These are phyloP conservation scores for Nanorana parkeri DNA, from an alignment of 2,113 vertebrate genomes.

Conservation along the genomic window DNA sequence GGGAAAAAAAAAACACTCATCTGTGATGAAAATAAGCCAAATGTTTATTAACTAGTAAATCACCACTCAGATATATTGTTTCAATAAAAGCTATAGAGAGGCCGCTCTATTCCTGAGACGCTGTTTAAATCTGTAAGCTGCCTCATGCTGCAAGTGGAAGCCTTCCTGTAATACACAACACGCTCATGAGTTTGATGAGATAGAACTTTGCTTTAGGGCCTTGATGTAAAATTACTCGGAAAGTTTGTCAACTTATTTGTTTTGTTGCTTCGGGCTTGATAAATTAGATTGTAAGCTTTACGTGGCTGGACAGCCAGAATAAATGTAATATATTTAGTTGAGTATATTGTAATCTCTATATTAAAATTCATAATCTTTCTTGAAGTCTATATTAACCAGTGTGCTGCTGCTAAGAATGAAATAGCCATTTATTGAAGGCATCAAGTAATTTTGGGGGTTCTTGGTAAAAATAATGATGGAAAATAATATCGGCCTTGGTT, in stretches of 20 bases:
- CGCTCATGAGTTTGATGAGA: conserved; percentile 33
- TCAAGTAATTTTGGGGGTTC: too few relatives aligned
- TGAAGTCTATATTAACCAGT: neutral
- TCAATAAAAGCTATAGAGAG: conserved; percentile 49
- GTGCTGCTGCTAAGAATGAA: neutral
- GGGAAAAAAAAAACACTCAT: conserved; percentile 35
- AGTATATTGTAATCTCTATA: conserved; percentile 2
- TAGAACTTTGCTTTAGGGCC: conserved; percentile 39
- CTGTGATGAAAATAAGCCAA: conserved; percentile 30
- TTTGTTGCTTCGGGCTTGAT: conserved; percentile 23
- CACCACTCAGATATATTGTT: conserved; percentile 48
- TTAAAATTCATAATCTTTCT: conserved; percentile 12
- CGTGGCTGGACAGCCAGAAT: conserved; percentile 2
- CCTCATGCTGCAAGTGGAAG: conserved; percentile 2
- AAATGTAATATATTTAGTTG: conserved; percentile 7
- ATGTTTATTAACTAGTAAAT: conserved; percentile 53
- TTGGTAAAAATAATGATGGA: too few relatives aligned
- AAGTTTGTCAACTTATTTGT: conserved; percentile 33
- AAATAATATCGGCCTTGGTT: too few relatives aligned
- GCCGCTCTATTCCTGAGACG: conserved; percentile 9
- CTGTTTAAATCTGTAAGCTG: conserved; percentile 21
- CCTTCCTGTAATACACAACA: neutral
- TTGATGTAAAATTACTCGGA: conserved; percentile 29
- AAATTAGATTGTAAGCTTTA: conserved; percentile 40
- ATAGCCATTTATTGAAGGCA: neutral